phyloP scores from a whole-genome alignment of 2,113 vertebrate species.

The Brachyhypopomus occidentalis region DNA sequence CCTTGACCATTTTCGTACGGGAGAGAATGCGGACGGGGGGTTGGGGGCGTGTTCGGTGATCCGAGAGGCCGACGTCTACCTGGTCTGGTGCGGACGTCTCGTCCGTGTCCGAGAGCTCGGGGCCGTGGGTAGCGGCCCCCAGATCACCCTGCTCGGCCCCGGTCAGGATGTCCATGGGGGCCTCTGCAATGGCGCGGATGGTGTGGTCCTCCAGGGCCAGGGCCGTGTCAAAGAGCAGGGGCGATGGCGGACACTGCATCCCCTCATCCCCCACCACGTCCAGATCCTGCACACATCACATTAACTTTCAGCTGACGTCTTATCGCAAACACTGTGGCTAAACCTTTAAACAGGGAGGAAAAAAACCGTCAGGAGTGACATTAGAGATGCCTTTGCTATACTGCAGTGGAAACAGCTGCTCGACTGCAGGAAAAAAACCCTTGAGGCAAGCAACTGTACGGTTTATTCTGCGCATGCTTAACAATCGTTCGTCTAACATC shows the following conservation, averaged over 20 bases:
- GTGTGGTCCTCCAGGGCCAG: conserved; percentile 83
- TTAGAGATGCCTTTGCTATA: no score
- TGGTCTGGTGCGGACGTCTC: conserved; percentile 66
- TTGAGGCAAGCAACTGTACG: no score
- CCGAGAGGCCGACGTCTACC: conserved; percentile 56
- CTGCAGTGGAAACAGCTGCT: no score
- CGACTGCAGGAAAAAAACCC: no score
- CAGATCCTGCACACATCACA: conserved; percentile 78
- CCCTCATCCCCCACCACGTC: conserved; percentile 91
- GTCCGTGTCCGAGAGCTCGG: conserved; percentile 70
- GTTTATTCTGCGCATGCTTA: no score
- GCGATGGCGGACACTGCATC: conserved; percentile 91
- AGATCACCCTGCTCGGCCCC: conserved; percentile 72
- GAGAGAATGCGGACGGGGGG: not conserved
- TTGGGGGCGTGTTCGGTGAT: not conserved
- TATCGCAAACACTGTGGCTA: not conserved
- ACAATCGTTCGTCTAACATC: no score
- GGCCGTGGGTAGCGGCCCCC: conserved; percentile 58
- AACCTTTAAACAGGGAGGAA: conserved; percentile 3
- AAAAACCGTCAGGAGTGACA: not conserved
- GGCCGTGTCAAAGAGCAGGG: conserved; percentile 91
- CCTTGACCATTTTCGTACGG: not conserved
- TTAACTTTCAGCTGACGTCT: not conserved
- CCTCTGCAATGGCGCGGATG: conserved; percentile 81
- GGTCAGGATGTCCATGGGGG: conserved; percentile 82